These are phyloP conservation scores for Pao palembangensis DNA, from an alignment of 2,113 vertebrate genomes.

Conservation along the genomic window DNA sequence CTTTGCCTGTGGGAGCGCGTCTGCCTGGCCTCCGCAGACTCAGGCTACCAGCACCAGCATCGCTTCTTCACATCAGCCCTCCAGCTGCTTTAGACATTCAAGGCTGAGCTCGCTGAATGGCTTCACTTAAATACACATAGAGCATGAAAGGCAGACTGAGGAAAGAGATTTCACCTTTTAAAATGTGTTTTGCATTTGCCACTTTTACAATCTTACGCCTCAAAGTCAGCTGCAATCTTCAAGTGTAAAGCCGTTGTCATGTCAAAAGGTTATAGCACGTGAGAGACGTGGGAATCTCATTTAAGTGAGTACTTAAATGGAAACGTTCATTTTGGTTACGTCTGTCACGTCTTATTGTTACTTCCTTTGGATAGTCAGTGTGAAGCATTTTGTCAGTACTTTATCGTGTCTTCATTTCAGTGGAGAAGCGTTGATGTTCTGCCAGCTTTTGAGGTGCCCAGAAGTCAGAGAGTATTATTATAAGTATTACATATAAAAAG, in stretches of 20 bases:
- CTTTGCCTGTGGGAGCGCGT: constrained; percentile 49
- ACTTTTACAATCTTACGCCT: neutral
- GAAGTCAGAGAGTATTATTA: neutral
- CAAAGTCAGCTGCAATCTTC: constrained; percentile 1
- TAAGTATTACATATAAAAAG: too few species aligned
- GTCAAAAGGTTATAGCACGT: constrained; percentile 63
- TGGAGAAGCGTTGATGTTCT: constrained; percentile 30
- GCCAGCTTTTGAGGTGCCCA: constrained; percentile 1
- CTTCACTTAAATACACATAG: constrained; percentile 38
- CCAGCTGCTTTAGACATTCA: constrained; percentile 42
- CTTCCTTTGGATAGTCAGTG: constrained; percentile 31
- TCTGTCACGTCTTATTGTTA: constrained; percentile 61
- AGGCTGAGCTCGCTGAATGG: constrained; percentile 47
- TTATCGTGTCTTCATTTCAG: constrained; percentile 48
- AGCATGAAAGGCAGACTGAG: constrained; percentile 14
- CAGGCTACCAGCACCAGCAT: constrained; percentile 16
- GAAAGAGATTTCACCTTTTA: neutral
- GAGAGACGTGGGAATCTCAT: constrained; percentile 80
- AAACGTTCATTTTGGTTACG: constrained; percentile 69
- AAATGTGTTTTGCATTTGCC: neutral
- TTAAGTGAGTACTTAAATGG: constrained; percentile 84
- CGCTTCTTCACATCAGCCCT: constrained; percentile 24
- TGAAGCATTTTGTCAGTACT: constrained; percentile 39
- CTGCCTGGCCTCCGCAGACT: constrained; percentile 27
- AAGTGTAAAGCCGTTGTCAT: constrained; percentile 37